Percentiles rank a stretch among this genome's conserved stretches.
phyloP scores from a whole-genome alignment of 2,797 vertebrate species.

The Neosilurus mollespiculum region DNA sequence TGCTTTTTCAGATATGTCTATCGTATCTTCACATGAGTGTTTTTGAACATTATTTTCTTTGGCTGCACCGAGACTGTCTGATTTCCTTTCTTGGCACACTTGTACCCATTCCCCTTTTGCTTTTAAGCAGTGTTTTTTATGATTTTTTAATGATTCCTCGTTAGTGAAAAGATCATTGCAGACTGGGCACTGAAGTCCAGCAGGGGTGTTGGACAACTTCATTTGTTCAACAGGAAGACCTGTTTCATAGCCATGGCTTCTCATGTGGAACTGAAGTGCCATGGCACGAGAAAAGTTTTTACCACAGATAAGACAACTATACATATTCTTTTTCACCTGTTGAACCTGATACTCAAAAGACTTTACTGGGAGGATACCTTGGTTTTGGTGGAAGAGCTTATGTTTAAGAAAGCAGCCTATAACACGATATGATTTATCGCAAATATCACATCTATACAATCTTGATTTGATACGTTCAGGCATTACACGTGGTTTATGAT shows the following conservation, averaged over 20 bases:
- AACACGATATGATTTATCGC: slow-evolving; percentile 74
- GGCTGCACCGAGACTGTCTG: neutral
- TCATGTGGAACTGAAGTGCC: slow-evolving; percentile 82
- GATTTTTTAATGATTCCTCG: slow-evolving; percentile 66
- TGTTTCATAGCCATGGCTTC: slow-evolving; percentile 75
- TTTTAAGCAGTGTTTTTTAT: slow-evolving; percentile 69
- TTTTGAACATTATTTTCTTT: neutral
- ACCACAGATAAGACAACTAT: slow-evolving; percentile 76
- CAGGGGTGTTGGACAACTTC: slow-evolving; percentile 33
- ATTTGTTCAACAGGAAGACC: slow-evolving; percentile 59
- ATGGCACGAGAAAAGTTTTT: slow-evolving; percentile 78
- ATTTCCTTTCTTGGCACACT: neutral
- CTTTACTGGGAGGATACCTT: slow-evolving; percentile 67
- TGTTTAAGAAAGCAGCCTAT: slow-evolving; percentile 77
- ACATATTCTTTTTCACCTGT: slow-evolving; percentile 76
- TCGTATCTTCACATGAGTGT: neutral
- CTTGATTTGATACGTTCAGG: slow-evolving; percentile 55
- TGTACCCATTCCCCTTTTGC: slow-evolving; percentile 29
- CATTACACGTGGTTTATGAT: slow-evolving; percentile 10
- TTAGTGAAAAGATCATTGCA: slow-evolving; percentile 70
- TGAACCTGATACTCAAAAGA: slow-evolving; percentile 80
- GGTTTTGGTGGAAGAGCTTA: slow-evolving; percentile 70
- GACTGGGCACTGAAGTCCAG: slow-evolving; percentile 64
- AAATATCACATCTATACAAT: slow-evolving; percentile 72
- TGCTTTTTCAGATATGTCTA: neutral